A percentile compares a stretch with the other conserved stretches of the same genome.
These are phyloP conservation scores for Novumbra hubbsi DNA, from an alignment of 2,797 vertebrate genomes.

Conservation along the genomic window DNA sequence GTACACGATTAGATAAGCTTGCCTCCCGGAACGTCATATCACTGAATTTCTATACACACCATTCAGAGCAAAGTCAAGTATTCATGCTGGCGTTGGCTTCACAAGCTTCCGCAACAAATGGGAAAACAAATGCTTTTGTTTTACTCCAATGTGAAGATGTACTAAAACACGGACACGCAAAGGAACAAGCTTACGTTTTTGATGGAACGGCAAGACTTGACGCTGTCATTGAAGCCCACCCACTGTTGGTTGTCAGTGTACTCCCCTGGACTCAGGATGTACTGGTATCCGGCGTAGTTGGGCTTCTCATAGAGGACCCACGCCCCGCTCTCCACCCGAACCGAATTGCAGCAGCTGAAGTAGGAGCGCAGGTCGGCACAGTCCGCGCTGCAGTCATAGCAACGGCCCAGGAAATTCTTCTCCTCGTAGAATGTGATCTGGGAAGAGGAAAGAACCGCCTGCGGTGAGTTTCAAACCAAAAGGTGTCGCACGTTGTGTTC, in stretches of 20 bases:
- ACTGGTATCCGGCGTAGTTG: conserved; percentile 26
- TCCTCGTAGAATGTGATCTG: conserved; percentile 31
- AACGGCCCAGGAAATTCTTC: conserved; percentile 24
- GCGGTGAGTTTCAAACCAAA: neutral
- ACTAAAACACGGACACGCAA: neutral
- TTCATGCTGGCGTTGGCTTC: neutral
- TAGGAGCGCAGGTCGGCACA: conserved; percentile 22
- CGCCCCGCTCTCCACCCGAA: conserved; percentile 26
- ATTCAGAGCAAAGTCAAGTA: neutral
- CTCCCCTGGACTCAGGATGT: conserved; percentile 20
- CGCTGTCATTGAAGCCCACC: conserved; percentile 11
- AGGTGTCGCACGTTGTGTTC: neutral
- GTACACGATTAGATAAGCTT: neutral
- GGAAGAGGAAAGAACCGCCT: neutral
- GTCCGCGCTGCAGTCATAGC: conserved; percentile 30
- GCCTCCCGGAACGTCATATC: neutral
- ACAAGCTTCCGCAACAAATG: neutral
- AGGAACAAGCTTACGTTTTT: conserved; percentile 12
- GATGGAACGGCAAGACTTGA: conserved; percentile 17
- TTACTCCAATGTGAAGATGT: neutral
- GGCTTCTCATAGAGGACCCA: conserved; percentile 28
- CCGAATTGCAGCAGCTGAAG: conserved; percentile 24
- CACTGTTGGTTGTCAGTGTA: conserved; percentile 20
- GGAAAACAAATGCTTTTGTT: neutral
- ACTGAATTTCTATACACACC: neutral